Base-by-base conservation (phyloP, 2,113 vertebrate genomes). In the Vicugna pacos region DNA sequence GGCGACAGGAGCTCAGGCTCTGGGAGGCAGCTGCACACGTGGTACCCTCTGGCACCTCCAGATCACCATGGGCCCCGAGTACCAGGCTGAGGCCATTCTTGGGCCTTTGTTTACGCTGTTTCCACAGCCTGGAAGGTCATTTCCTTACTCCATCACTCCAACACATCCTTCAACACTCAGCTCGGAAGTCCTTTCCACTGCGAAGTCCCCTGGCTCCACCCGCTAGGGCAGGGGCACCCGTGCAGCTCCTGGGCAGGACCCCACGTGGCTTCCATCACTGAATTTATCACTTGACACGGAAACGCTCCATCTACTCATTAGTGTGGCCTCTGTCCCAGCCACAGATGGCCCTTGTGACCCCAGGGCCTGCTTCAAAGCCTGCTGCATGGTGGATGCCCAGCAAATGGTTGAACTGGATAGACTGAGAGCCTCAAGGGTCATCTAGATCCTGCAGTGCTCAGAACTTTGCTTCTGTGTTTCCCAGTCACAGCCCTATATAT, bases 401-500 rank as follows among this genome's bases (percentile, higher is more conserved):
- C 58, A 58, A 32, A 32, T 11, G n/a, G 73, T 0, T 35, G 28
- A 62, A 19, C 8, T 46, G 52, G 64, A 22, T 28, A 64, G 46
- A n/a, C 20, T 38, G 19, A 64, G 58, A n/a, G n/a, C 48, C 20
- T 88, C 28, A 56, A n/a, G 67, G 58, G 48, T 17, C 13, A 17
- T 12, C 46, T 6, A 62, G 64, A 42, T 12, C 54, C 48, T 48
- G n/a, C 4, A 6, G 20, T 64, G 28, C 26, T 93, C 64, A 64
- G 48, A 67, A 62, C 32, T 90, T 20, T 24, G 60, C 38, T 50
- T 91, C 58, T 85, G n/a, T 82, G 15, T 80, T 73, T 79, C 73
- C 46, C 28, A 48, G 1, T 56, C 13, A 89, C 10, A 22, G 35
- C 75, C 20, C 48, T 70, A 77, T 38, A 52, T n/a, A 81, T 1